A percentile compares a stretch with the other conserved stretches of the same genome.
These are phyloP conservation scores for Chondrosia reniformis DNA, from an alignment of 37 sponge, comb jelly and placozoan species.

Conservation along the genomic window DNA sequence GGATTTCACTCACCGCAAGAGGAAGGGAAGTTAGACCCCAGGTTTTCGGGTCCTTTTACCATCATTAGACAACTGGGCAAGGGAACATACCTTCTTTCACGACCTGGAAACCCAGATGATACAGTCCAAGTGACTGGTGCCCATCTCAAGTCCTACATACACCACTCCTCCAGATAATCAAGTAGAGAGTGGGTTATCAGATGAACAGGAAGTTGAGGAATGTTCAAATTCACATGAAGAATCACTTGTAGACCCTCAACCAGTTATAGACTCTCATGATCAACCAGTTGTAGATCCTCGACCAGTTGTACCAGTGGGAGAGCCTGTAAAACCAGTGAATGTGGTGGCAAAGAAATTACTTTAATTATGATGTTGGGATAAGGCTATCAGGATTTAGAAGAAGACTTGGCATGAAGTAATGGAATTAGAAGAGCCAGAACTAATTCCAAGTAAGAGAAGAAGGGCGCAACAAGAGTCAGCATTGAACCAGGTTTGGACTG, in stretches of 20 bases:
- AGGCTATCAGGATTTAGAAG: no score
- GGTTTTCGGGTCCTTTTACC: conserved; percentile 41
- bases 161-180: background rate
- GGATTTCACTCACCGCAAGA: conserved; percentile 58
- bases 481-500: no score
- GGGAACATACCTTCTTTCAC: background rate
- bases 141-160: conserved; percentile 17
- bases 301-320: background rate
- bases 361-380: no score
- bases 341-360: no score
- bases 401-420: no score
- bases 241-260: background rate
- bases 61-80: conserved; percentile 17
- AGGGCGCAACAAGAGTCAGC: background rate
- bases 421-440: background rate
- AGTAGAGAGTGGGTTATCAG: background rate
- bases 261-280: background rate
- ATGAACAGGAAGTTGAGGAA: no score
- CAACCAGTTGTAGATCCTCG: background rate
- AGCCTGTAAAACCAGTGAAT: background rate
- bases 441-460: no score
- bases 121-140: conserved; percentile 5
- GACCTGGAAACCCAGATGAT: background rate
- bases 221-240: background rate
- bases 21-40: conserved; percentile 39